Conservation (phyloP, 1,140 invertebrate genomes). For the Danaus plexippus region DNA sequence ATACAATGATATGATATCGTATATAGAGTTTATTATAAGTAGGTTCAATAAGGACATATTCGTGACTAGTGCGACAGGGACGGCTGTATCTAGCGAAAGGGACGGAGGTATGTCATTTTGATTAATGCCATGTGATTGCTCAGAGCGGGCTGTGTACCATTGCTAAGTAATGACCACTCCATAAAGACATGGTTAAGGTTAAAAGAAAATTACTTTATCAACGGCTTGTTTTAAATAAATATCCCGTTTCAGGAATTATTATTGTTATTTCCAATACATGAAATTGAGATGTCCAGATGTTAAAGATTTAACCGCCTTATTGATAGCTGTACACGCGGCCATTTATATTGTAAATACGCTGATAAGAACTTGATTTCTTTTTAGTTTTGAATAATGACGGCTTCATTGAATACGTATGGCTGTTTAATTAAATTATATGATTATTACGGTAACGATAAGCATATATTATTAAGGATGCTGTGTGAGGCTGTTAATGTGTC, state of each 20-base stretch:
- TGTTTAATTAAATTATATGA: conserved; percentile 31
- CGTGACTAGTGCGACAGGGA: conserved; percentile 57
- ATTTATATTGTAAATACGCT: conserved; percentile 42
- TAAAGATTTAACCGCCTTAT: conserved; percentile 62
- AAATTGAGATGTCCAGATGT: conserved; percentile 69
- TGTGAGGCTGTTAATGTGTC: too few species aligned
- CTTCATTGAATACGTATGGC: conserved; percentile 22
- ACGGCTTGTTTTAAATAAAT: conserved; percentile 72
- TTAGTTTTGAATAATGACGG: conserved; percentile 21
- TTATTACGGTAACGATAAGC: conserved; percentile 18
- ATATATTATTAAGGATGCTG: too few species aligned
- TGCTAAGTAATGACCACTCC: conserved; percentile 72
- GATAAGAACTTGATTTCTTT: conserved; percentile 22
- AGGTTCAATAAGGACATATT: conserved; percentile 46
- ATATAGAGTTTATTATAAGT: conserved; percentile 29
- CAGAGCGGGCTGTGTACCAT: conserved; percentile 70
- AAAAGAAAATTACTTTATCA: conserved; percentile 73
- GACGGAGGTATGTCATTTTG: conserved; percentile 70
- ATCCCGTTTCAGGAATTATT: conserved; percentile 72
- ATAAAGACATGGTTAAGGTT: conserved; percentile 72
- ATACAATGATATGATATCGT: conserved; percentile 12
- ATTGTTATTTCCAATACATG: conserved; percentile 68
- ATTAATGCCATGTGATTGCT: conserved; percentile 72
- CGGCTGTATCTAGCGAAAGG: conserved; percentile 42
- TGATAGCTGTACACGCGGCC: conserved; percentile 65